Conservation (phyloP, 2,113 vertebrate species). For the Genyomyrus donnyi region DNA sequence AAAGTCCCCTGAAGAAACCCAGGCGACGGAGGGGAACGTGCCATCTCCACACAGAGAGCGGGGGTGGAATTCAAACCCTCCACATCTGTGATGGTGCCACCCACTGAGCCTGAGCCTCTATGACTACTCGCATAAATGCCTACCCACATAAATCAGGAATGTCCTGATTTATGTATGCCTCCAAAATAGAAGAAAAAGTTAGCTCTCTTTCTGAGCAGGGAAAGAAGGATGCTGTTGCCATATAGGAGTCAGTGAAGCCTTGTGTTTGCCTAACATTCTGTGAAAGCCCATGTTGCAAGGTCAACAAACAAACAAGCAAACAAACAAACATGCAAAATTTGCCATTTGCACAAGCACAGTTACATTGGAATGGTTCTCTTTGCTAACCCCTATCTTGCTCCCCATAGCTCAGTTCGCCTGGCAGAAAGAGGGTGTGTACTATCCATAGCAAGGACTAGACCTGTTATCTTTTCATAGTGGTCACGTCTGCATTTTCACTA, state of each 20-base stretch:
- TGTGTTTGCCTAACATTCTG: not conserved
- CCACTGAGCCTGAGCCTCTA: not conserved
- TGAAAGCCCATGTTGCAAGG: not conserved
- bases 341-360: too few species aligned
- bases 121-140: not conserved
- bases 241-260: not conserved
- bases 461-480: not conserved
- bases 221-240: not conserved
- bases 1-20: not conserved
- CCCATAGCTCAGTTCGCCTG: not conserved
- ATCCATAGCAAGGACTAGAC: not conserved
- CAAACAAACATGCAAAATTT: too few species aligned
- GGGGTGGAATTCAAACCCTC: not conserved
- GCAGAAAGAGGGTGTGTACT: not conserved
- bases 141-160: not conserved
- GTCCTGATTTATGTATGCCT: not conserved
- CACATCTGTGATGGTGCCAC: not conserved
- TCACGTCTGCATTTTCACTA: not conserved
- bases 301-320: too few species aligned
- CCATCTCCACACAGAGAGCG: not conserved
- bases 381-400: too few species aligned
- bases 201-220: not conserved
- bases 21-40: not conserved
- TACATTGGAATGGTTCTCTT: too few species aligned
- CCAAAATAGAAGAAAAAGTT: not conserved